phyloP scores from a whole-genome alignment of 2,797 vertebrate species.

The Remorina albescens region DNA sequence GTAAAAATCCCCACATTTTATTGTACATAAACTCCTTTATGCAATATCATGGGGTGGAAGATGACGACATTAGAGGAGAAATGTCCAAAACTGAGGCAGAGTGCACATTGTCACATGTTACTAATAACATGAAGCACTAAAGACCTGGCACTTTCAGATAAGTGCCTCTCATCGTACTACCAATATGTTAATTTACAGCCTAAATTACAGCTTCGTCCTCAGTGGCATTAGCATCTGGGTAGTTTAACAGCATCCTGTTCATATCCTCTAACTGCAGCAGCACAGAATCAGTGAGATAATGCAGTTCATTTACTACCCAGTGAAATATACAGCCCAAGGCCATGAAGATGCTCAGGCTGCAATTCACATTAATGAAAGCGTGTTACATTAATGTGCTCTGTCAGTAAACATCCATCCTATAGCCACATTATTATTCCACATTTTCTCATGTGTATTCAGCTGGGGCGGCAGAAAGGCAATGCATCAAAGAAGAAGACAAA shows the following conservation, averaged over 20 bases:
- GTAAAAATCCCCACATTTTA: too few species aligned
- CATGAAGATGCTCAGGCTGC: conserved; percentile 60
- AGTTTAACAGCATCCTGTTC: conserved; percentile 30
- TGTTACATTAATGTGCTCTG: conserved; percentile 69
- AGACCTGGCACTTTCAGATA: conserved; percentile 33
- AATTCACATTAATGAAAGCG: conserved; percentile 71
- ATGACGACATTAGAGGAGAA: background rate
- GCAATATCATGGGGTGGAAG: background rate
- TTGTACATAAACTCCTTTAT: background rate
- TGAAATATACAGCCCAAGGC: conserved; percentile 62
- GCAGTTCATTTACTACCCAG: conserved; percentile 57
- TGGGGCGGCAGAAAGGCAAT: conserved; percentile 25
- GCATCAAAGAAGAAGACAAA: conserved; percentile 43
- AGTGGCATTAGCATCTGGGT: conserved; percentile 14
- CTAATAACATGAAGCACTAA: conserved; percentile 35
- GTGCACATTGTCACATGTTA: background rate
- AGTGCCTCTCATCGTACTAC: conserved; percentile 37
- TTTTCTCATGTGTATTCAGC: conserved; percentile 7
- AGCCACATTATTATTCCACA: conserved; percentile 44
- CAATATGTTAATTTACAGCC: conserved; percentile 43
- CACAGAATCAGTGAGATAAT: conserved; percentile 18
- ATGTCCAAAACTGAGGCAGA: background rate
- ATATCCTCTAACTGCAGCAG: conserved; percentile 17
- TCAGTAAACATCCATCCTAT: conserved; percentile 63
- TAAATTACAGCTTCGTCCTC: conserved; percentile 35